These are phyloP conservation scores for Agrochola macilenta DNA, from an alignment of 2,888 invertebrate genomes.

Conservation along the genomic window DNA sequence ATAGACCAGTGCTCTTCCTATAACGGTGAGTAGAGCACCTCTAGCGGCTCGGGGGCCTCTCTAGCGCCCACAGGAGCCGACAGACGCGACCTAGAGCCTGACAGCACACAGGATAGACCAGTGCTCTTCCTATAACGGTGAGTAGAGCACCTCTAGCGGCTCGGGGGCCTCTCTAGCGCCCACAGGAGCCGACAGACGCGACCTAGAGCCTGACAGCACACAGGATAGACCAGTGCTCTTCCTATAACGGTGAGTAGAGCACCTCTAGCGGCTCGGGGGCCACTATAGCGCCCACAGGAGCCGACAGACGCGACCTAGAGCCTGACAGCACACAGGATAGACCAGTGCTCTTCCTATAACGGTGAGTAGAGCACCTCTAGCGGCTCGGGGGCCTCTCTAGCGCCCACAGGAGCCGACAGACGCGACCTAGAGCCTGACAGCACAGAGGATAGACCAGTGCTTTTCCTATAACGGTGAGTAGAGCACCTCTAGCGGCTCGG, in stretches of 20 bases:
- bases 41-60: neutral
- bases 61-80: neutral
- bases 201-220: neutral
- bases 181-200: neutral
- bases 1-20: neutral
- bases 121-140: neutral
- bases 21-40: neutral
- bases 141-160: neutral
- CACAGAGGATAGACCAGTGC: neutral
- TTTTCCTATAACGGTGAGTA: neutral
- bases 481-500: neutral
- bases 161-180: neutral
- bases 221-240: neutral
- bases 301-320: neutral
- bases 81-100: neutral
- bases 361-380: slow-evolving; percentile 64
- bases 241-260: neutral
- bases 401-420: neutral
- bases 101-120: neutral
- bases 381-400: neutral
- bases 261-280: neutral
- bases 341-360: slow-evolving; percentile 69
- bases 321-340: neutral
- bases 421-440: neutral
- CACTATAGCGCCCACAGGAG: neutral